A percentile compares a stretch with the other conserved stretches of the same genome.
Evolutionary conservation across 2,888 invertebrate species (phyloP).

Genomic region (Eristalis intricaria): DNA sequence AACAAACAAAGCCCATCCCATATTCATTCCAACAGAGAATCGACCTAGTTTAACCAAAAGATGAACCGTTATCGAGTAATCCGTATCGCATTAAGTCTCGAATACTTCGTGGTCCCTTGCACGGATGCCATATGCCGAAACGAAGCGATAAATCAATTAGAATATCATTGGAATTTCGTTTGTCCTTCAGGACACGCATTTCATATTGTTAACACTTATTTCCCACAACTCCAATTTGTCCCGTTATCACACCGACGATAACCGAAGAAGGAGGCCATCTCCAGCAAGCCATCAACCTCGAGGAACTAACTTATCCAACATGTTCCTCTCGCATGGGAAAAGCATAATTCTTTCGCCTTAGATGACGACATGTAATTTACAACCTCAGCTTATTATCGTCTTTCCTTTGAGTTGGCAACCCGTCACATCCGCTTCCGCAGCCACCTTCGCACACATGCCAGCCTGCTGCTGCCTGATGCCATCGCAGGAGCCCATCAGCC

Average conservation of each 20-base stretch:
- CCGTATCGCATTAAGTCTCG: slow-evolving; percentile 23
- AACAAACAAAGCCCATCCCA: background rate
- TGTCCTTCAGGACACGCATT: background rate
- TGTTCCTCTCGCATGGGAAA: slow-evolving; percentile 2
- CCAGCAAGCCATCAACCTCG: slow-evolving; percentile 49
- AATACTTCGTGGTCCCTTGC: background rate
- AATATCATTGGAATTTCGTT: slow-evolving; percentile 37
- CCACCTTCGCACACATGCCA: background rate
- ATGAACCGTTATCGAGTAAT: slow-evolving; percentile 5
- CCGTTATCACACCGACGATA: slow-evolving; percentile 48
- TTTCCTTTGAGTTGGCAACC: slow-evolving; percentile 15
- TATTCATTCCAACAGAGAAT: background rate
- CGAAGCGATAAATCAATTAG: slow-evolving; percentile 56
- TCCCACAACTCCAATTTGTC: slow-evolving; percentile 61
- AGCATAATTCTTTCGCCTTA: slow-evolving; percentile 62
- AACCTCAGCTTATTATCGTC: slow-evolving; percentile 68
- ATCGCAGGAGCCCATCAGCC: slow-evolving; percentile 68
- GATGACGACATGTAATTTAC: slow-evolving; percentile 69
- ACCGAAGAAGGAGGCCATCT: background rate
- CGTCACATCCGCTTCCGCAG: background rate
- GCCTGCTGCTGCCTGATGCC: slow-evolving; percentile 38
- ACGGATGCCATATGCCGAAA: background rate
- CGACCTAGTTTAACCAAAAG: background rate
- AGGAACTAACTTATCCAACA: slow-evolving; percentile 53
- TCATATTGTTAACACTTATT: slow-evolving; percentile 50